phyloP scores from a whole-genome alignment of 2,888 invertebrate genomes.

The Diachrysia chrysitis region DNA sequence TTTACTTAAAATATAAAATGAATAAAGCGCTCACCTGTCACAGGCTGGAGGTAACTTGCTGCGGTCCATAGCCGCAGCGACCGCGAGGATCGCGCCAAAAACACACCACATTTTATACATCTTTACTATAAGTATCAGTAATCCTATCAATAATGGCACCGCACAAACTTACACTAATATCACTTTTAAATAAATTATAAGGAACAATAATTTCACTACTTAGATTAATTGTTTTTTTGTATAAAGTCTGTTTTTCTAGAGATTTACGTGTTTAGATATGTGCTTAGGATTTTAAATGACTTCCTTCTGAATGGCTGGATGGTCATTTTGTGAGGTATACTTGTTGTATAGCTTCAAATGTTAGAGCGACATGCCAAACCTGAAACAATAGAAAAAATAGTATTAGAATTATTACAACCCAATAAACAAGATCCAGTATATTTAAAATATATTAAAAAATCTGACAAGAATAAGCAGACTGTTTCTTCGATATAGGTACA shows the following conservation, averaged over 20 bases:
- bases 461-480: too few relatives aligned
- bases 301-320: constrained; percentile 77
- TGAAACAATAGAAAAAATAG: constrained; percentile 72
- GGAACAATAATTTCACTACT: constrained; percentile 64
- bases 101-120: constrained; percentile 75
- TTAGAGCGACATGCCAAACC: constrained; percentile 64
- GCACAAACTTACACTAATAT: constrained; percentile 81
- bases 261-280: constrained; percentile 83
- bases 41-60: constrained; percentile 86
- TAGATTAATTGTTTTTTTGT: constrained; percentile 61
- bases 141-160: constrained; percentile 68
- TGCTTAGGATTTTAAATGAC: constrained; percentile 77
- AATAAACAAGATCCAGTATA: too few relatives aligned
- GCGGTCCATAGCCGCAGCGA: constrained; percentile 77
- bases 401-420: constrained; percentile 18
- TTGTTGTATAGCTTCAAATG: constrained; percentile 55
- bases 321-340: constrained; percentile 78
- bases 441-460: too few relatives aligned
- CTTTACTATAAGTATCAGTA: constrained; percentile 55
- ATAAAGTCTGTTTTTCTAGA: constrained; percentile 40
- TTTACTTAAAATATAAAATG: too few relatives aligned
- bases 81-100: constrained; percentile 68
- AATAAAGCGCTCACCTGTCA: constrained; percentile 83
- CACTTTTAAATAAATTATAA: constrained; percentile 76
- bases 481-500: too few relatives aligned